Evolutionary conservation across 1,140 invertebrate genomes (phyloP), one percentile per base, ranked within the genome.

Genomic region (Melitaea cinxia): DNA sequence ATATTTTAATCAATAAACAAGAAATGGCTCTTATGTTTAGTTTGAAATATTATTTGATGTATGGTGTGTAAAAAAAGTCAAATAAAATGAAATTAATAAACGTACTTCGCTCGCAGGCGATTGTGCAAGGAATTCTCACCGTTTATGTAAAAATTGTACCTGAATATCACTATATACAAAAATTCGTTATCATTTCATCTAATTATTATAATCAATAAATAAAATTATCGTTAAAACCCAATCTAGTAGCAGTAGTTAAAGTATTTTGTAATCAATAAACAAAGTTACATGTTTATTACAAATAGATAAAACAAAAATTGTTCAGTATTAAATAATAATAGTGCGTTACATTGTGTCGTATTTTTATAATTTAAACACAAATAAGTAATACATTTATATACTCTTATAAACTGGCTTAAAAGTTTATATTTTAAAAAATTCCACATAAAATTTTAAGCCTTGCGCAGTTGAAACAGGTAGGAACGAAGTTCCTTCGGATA

Each of bases 121-220:
- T 5, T 7, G 37, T 42, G 37, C 15, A 17, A 42, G 0, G 14
- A 5, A 42, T 19, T 15, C 37, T 17, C 17, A 42, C 17, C 14
- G 15, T 42, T 42, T 19, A 17, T 42, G 1, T 42, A 19, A 42
- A 42, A 42, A 14, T 37, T 47, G 42, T 47, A 47, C 42, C 42
- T 47, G 42, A 47, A 47, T 23, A 23, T 47, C 21, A 19, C 9
- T 42, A 9, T 42, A 23, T 47, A 47, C 12, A 47, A 5, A 47
- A 47, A 23, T 21, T 17, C 15, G 14, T 47, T 47, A 47, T 47
- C 19, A 10, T 21, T 39, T 15, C 2, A 39, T 47, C 0, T 23
- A 47, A 10, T 47, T 47, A 21, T 45, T 47, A 42, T 17, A 42
- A 17, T 39, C 17, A 42, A 9, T 2, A 42, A 42, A 37, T 17